Evolutionary conservation across 2,888 invertebrate species (phyloP), one percentile per base, ranked within the genome.

Genomic region (Camptogramma bilineatum): DNA sequence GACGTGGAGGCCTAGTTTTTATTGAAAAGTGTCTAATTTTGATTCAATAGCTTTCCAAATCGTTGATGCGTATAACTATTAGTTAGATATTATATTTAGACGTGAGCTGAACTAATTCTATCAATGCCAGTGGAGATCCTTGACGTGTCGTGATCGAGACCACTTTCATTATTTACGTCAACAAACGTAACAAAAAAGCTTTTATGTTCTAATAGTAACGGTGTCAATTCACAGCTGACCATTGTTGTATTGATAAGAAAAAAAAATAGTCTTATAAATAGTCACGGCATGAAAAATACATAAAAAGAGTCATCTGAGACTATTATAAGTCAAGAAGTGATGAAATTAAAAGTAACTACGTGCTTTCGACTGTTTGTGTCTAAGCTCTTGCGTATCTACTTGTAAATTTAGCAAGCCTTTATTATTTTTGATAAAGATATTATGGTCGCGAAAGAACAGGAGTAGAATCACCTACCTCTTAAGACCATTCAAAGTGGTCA

Each of bases 61-160:
- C 34, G 34, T 39, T 13, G 34, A 39, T 39, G 34, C 34, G 34
- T 13, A 39, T 39, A 39, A 39, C 8, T 28, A 28, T 13, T 2
- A 39, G 13, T 39, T 13, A 39, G 3, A 13, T 39, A n/a, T n/a
- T 42, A 52, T 42, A 62, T 19, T 75, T 72, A 68, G 60, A 66
- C 63, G 71, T 69, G 54, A 42, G 68, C 61, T 65, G 46, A 39
- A 63, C 60, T 60, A 66, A 71, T 68, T 64, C 70, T 66, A 72
- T 73, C 80, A 79, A 81, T 80, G 79, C 74, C 80, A 69, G 66
- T 68, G 67, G 65, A 64, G 67, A 81, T 84, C 89, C 90, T 89
- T 89, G 90, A 86, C 78, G 74, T 74, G 85, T 89, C 81, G 83
- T 84, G 83, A 84, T 79, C 73, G 77, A 74, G 73, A 69, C 72